These are phyloP conservation scores for Meteorus sp. DNA, from an alignment of 1,140 invertebrate species.

Conservation along the genomic window DNA sequence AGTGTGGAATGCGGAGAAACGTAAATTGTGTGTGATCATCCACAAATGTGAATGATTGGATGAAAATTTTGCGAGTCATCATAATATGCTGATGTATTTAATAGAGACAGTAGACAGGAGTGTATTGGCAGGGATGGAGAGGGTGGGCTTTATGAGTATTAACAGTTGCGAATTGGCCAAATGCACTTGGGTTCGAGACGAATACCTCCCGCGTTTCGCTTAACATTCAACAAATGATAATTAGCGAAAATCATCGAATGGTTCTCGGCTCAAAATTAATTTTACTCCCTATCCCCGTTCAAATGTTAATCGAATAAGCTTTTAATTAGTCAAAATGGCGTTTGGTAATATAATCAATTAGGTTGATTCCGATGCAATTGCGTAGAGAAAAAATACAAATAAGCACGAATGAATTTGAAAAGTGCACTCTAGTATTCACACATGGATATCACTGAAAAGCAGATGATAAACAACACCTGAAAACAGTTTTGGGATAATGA, in stretches of 20 bases:
- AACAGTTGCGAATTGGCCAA: slow-evolving; percentile 15
- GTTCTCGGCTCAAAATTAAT: slow-evolving; percentile 39
- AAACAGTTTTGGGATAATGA: no score
- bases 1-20: no score
- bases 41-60: slow-evolving; percentile 16
- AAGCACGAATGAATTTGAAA: no score
- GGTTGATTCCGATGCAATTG: neutral
- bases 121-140: neutral
- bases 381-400: neutral
- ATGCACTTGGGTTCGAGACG: neutral
- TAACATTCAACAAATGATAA: slow-evolving; percentile 39
- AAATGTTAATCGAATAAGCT: slow-evolving; percentile 29
- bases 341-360: neutral
- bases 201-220: slow-evolving; percentile 33
- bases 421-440: no score
- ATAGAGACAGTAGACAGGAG: slow-evolving; percentile 2
- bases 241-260: slow-evolving; percentile 36
- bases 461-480: no score
- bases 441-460: no score
- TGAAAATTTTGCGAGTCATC: slow-evolving; percentile 21
- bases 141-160: slow-evolving; percentile 9
- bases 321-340: slow-evolving; percentile 4
- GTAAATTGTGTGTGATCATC: neutral
- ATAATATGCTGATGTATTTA: slow-evolving; percentile 14
- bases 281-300: slow-evolving; percentile 31